Conservation (phyloP, 2,888 invertebrate genomes). For the Gonocerus acuteangulatus region DNA sequence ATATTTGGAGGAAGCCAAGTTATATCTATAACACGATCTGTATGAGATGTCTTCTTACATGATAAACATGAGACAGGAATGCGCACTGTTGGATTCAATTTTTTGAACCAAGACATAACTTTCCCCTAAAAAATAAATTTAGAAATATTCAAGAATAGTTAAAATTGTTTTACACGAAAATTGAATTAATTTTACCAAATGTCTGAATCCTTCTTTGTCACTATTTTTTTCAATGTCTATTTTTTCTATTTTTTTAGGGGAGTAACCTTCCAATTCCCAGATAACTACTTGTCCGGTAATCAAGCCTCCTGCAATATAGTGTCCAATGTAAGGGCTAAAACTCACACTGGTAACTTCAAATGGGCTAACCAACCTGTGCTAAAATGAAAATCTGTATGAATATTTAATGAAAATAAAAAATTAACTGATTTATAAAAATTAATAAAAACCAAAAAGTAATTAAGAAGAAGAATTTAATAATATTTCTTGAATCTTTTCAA, state of each 20-base stretch:
- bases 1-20: constrained; percentile 40
- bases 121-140: constrained; percentile 29
- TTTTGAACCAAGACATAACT: constrained; percentile 37
- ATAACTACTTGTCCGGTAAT: constrained; percentile 43
- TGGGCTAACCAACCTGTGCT: constrained; percentile 40
- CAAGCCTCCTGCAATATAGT: constrained; percentile 43
- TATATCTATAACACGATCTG: constrained; percentile 40
- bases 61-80: constrained; percentile 38
- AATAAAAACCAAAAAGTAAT: neutral
- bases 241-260: neutral
- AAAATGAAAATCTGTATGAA: constrained; percentile 19
- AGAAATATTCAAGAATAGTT: neutral
- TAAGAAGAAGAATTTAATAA: too few relatives aligned
- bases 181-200: constrained; percentile 17
- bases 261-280: constrained; percentile 41
- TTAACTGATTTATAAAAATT: neutral
- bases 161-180: neutral
- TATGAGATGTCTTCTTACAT: constrained; percentile 40
- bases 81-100: constrained; percentile 32
- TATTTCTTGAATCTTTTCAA: too few relatives aligned
- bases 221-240: constrained; percentile 1
- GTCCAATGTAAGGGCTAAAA: constrained; percentile 42
- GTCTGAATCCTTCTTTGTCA: constrained; percentile 23
- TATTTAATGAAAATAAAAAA: neutral
- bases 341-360: constrained; percentile 41